phyloP scores from a whole-genome alignment of 2,888 invertebrate species.

The Agonum fuliginosum region DNA sequence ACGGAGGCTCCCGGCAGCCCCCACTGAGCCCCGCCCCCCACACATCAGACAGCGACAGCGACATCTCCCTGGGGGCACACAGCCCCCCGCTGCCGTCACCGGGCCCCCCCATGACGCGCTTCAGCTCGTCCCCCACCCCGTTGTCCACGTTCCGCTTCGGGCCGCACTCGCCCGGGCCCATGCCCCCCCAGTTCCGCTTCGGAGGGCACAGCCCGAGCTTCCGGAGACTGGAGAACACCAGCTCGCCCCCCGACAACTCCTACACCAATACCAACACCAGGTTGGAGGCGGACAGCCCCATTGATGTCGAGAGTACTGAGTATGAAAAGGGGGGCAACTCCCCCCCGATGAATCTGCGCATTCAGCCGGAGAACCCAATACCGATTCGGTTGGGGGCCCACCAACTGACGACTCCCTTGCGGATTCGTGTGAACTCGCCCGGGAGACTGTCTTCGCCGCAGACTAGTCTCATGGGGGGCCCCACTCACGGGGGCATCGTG shows the following conservation, averaged over 20 bases:
- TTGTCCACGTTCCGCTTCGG: constrained; percentile 71
- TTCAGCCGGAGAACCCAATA: constrained; percentile 68
- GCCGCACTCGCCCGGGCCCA: constrained; percentile 72
- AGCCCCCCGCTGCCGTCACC: constrained; percentile 71
- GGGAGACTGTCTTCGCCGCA: constrained; percentile 64
- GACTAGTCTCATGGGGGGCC: constrained; percentile 55
- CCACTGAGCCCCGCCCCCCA: constrained; percentile 70
- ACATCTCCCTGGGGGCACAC: constrained; percentile 72
- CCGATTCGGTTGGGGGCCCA: constrained; percentile 68
- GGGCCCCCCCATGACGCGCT: constrained; percentile 68
- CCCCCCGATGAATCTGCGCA: constrained; percentile 70
- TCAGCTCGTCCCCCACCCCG: constrained; percentile 67
- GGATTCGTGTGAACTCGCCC: constrained; percentile 70
- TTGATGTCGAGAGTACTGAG: constrained; percentile 55
- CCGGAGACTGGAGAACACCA: constrained; percentile 63
- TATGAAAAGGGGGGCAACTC: not conserved
- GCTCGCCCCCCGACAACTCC: constrained; percentile 64
- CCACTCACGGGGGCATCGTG: constrained; percentile 69
- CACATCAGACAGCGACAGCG: constrained; percentile 72
- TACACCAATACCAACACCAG: constrained; percentile 16
- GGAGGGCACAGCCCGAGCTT: constrained; percentile 69
- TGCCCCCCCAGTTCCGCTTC: constrained; percentile 72
- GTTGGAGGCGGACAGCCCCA: constrained; percentile 50
- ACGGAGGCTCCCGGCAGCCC: constrained; percentile 68
- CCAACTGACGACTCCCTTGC: constrained; percentile 68